Base-by-base conservation (phyloP, 2,888 invertebrate species). In the Eupeodes latifasciatus region DNA sequence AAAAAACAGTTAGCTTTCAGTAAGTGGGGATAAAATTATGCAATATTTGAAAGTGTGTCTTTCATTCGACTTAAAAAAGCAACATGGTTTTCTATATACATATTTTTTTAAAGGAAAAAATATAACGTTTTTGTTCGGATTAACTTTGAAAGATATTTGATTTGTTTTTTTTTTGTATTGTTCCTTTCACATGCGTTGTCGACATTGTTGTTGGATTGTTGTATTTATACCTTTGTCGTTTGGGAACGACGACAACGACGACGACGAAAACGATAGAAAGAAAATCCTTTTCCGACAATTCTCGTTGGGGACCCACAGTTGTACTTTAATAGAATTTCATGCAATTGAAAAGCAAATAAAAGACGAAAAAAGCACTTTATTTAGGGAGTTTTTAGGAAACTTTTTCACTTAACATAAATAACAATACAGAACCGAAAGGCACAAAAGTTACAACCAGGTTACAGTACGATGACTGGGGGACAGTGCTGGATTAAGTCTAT, bases 291-390 rank as follows among this genome's bases (percentile, higher is more conserved):
- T 49, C 40, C 71, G 40, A 57, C 19, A 66, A 44, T 72, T 47
- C 12, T 53, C 40, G 59, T 16, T 3, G 72, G 55, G 62, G 69
- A 53, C 69, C 49, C 66, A 16, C 57, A 64, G 66, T 77, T 77
- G 49, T 9, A 59, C 59, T 72, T 77, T 83, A 83, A 83, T 83
- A 77, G 71, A 77, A 83, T 83, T 83, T 72, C 55, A 51, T 64
- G 64, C 82, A 83, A 83, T 83, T 83, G 72, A 78, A 83, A 72
- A 72, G 49, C 76, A 61, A 82, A 82, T 77, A 77, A 82, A 83
- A 72, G 77, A 83, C 81, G 81, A 75, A 76, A 75, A 49, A 66
- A n/a, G 59, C 51, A 57, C 59, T 66, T 66, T 72, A 81, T 81
- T 74, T 55, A 27, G 69, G 67, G 67, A 49, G 71, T 69, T 78